These are phyloP conservation scores for Lingula anatina DNA, from an alignment of 2,888 invertebrate species.

Conservation along the genomic window DNA sequence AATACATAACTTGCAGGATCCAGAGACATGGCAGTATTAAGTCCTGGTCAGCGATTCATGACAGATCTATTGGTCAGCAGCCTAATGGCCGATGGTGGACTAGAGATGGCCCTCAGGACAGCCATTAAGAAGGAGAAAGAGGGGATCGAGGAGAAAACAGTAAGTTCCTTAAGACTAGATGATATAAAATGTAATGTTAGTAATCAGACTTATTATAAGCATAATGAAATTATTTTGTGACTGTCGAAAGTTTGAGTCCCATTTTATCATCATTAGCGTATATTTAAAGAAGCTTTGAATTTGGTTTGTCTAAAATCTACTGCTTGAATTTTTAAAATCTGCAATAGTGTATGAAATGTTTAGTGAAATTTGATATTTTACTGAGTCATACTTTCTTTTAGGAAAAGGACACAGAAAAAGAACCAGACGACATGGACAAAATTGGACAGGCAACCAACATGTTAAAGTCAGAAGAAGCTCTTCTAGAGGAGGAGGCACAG, in stretches of 20 bases:
- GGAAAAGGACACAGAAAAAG: conserved; percentile 29
- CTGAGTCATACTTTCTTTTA: no score
- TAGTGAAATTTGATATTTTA: no score
- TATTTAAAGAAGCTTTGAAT: no score
- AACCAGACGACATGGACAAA: conserved; percentile 18
- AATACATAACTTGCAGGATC: conserved; percentile 10
- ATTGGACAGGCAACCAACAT: conserved; percentile 15
- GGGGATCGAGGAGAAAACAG: conserved; percentile 45
- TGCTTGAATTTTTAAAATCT: no score
- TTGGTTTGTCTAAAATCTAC: no score
- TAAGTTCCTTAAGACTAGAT: no score
- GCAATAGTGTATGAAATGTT: no score
- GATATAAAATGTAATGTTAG: neutral
- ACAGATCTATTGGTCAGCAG: conserved; percentile 87
- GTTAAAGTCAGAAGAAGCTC: conserved; percentile 20
- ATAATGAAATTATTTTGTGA: no score
- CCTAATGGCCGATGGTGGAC: conserved; percentile 85
- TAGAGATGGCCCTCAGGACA: conserved; percentile 76
- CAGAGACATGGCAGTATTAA: conserved; percentile 46
- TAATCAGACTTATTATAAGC: no score
- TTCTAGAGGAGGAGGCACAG: conserved; percentile 21
- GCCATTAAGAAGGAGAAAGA: conserved; percentile 60
- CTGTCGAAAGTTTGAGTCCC: no score
- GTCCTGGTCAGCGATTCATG: conserved; percentile 86
- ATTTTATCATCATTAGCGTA: no score